Base-by-base conservation (phyloP, 2,888 invertebrate species). In the Parnassius orleans region DNA sequence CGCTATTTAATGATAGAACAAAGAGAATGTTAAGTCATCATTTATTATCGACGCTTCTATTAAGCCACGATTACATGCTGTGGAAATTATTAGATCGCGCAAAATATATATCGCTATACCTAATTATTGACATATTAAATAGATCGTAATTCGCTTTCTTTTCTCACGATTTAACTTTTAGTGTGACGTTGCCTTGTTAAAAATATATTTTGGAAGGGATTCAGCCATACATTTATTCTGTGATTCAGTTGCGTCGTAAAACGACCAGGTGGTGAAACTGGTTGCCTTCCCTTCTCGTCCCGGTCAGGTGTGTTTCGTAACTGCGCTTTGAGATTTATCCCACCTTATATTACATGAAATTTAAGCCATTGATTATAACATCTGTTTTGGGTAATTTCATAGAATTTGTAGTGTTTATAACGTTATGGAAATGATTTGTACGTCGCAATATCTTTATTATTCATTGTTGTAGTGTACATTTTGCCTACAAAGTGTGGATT, bases 221-320 rank as follows among this genome's bases (percentile, higher is more conserved):
- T 33, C 33, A 33, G 33, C 33, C 33, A 33, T 33, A 33, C 7
- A 33, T 33, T 33, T 33, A 33, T 33, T 33, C 33, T 33, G 33
- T 19, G 53, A 54, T 46, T 54, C 51, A 47, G 50, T 14, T 53
- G 74, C 72, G 70, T 78, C 70, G 70, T 44, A 24, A 69, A 65
- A 68, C 67, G 69, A 73, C 84, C 84, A 86, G 83, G 77, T 86
- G 85, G 78, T 66, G 68, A 83, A 89, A 89, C 88, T 85, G 84
- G 87, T 89, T 87, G 74, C 72, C 71, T 74, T 75, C 76, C 77
- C 77, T 75, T 75, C 73, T 70, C 75, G 75, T 69, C 75, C 75
- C 67, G 72, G 79, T 81, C 83, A 83, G 81, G 79, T 85, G 83
- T 74, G 74, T 74, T 76, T 67, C 69, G 73, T 73, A 72, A 78